These are phyloP conservation scores for Fringilla coelebs DNA, from an alignment of 2,797 vertebrate genomes.

Conservation along the genomic window DNA sequence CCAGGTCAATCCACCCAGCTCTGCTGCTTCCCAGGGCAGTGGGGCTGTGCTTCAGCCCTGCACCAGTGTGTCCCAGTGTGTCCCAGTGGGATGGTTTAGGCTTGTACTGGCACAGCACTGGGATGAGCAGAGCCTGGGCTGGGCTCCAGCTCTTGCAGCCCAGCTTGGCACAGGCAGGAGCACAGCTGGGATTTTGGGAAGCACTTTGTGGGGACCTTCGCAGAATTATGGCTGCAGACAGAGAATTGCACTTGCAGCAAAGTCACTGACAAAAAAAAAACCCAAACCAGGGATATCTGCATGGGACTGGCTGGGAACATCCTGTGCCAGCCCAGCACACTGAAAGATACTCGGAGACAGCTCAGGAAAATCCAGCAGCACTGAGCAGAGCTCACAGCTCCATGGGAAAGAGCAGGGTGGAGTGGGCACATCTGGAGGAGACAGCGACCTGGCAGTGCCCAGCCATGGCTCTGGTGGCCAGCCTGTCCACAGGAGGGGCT, in stretches of 20 bases:
- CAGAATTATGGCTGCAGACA: accelerated
- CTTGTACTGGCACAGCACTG: background rate
- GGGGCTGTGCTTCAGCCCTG: accelerated
- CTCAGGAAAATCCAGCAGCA: background rate
- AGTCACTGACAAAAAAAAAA: background rate
- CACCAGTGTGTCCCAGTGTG: background rate
- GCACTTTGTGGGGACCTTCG: accelerated
- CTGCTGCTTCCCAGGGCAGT: background rate
- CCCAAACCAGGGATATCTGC: accelerated
- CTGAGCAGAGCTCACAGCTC: background rate
- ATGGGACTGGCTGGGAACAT: accelerated
- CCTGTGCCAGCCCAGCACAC: background rate
- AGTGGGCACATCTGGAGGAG: background rate
- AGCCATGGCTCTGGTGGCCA: accelerated
- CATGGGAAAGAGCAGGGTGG: background rate
- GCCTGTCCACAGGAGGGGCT: accelerated
- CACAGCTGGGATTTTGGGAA: background rate
- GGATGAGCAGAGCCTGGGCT: background rate
- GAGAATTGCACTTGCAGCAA: background rate
- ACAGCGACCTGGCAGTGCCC: background rate
- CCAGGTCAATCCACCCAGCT: accelerated
- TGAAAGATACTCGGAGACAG: background rate
- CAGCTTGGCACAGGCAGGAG: background rate
- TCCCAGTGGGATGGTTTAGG: background rate
- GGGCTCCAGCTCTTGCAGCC: accelerated